These are phyloP conservation scores for Cichlasoma orientale DNA, from an alignment of 2,797 vertebrate genomes.

Conservation along the genomic window DNA sequence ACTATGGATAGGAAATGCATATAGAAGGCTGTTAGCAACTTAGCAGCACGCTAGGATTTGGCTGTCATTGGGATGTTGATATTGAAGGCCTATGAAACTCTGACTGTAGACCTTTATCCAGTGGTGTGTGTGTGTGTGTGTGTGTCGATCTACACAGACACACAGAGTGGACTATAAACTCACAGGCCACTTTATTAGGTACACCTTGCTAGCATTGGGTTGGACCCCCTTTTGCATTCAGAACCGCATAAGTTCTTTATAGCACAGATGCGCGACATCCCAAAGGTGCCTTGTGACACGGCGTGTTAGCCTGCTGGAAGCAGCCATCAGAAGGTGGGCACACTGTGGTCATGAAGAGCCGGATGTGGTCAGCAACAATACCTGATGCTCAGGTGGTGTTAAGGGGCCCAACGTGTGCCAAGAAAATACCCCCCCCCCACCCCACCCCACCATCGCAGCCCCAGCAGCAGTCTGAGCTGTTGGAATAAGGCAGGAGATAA, in stretches of 20 bases:
- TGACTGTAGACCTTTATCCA: constrained; percentile 34
- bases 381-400: too few relatives aligned
- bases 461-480: too few relatives aligned
- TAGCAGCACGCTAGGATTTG: constrained; percentile 58
- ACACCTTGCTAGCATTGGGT: neutral
- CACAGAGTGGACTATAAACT: neutral
- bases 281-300: neutral
- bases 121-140: too few relatives aligned
- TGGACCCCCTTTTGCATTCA: neutral
- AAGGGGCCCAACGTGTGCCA: too few relatives aligned
- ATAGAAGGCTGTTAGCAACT: constrained; percentile 71
- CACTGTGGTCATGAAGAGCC: too few relatives aligned
- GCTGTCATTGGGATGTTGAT: constrained; percentile 59
- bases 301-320: neutral
- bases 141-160: too few relatives aligned
- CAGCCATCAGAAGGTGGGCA: neutral
- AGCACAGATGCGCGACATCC: neutral
- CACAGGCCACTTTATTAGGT: neutral
- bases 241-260: neutral
- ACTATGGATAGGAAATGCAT: constrained; percentile 63
- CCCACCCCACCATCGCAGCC: too few relatives aligned
- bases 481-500: too few relatives aligned
- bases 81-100: constrained; percentile 46
- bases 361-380: too few relatives aligned
- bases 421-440: too few relatives aligned